Percentiles rank a stretch among this genome's conserved stretches.
These are phyloP conservation scores for Trypoxylon attenuatum DNA, from an alignment of 2,888 invertebrate species.

Conservation along the genomic window DNA sequence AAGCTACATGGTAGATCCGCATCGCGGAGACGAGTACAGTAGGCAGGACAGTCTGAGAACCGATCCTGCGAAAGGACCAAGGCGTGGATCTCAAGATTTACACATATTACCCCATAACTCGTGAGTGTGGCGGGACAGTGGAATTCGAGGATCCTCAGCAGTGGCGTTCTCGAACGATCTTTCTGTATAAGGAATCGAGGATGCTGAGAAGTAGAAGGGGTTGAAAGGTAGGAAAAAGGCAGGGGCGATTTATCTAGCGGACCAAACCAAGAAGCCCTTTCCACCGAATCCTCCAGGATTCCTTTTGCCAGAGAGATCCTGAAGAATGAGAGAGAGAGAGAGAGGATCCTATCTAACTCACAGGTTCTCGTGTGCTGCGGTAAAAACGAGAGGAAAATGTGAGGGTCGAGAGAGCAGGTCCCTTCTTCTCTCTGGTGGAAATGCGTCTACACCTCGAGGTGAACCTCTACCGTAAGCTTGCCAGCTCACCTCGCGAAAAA, in stretches of 20 bases:
- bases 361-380: no score
- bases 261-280: slow-evolving; percentile 14
- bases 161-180: slow-evolving; percentile 9
- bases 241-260: slow-evolving; percentile 48
- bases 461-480: slow-evolving; percentile 30
- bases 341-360: slow-evolving; percentile 36
- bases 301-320: slow-evolving; percentile 37
- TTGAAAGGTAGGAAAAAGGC: slow-evolving; percentile 45
- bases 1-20: no score
- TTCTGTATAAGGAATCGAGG: slow-evolving; percentile 28
- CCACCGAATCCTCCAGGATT: slow-evolving; percentile 45
- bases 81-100: neutral
- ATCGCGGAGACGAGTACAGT: no score
- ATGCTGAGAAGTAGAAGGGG: slow-evolving; percentile 33
- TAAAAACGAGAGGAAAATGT: no score
- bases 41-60: slow-evolving; percentile 1
- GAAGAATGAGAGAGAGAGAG: no score
- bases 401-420: no score
- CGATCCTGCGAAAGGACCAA: neutral
- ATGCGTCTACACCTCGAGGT: slow-evolving; percentile 29
- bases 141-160: neutral
- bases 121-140: neutral
- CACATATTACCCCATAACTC: neutral
- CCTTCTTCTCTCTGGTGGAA: slow-evolving; percentile 29
- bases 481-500: slow-evolving; percentile 18